These are phyloP conservation scores for Aix galericulata DNA, from an alignment of 2,113 vertebrate species.

Conservation along the genomic window DNA sequence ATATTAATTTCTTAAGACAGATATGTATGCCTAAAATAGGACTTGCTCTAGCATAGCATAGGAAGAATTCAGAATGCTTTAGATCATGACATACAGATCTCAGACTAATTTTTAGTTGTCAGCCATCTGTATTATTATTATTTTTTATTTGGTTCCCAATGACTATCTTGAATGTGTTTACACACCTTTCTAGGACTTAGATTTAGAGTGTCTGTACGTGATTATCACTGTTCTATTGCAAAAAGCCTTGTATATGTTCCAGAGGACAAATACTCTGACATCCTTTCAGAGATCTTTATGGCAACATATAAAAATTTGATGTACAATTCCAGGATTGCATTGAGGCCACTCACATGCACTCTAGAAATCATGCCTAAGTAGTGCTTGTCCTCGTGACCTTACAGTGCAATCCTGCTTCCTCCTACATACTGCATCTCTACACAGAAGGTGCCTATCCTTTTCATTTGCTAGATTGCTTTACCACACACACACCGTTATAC, in stretches of 20 bases:
- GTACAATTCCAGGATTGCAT: not conserved
- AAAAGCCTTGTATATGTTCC: not conserved
- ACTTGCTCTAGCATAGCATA: not conserved
- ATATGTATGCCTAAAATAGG: not conserved
- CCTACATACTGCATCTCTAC: not conserved
- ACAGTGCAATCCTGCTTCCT: not conserved
- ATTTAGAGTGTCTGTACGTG: not conserved
- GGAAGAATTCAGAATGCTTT: not conserved
- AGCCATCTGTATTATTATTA: not conserved
- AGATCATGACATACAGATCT: not conserved
- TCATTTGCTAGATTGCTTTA: not conserved
- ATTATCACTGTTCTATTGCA: not conserved
- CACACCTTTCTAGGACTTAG: not conserved
- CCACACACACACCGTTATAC: not conserved
- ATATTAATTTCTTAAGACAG: not conserved
- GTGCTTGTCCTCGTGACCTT: not conserved
- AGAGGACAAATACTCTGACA: not conserved
- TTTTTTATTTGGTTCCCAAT: not conserved
- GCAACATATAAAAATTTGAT: not conserved
- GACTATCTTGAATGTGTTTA: not conserved
- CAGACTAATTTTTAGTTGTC: not conserved
- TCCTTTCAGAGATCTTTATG: not conserved
- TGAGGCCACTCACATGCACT: not conserved
- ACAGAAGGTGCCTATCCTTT: rapidly evolving
- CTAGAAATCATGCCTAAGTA: not conserved